A percentile compares a stretch with the other conserved stretches of the same genome.
These are phyloP conservation scores for Thunnus thynnus DNA, from an alignment of 2,113 vertebrate genomes.

Conservation along the genomic window DNA sequence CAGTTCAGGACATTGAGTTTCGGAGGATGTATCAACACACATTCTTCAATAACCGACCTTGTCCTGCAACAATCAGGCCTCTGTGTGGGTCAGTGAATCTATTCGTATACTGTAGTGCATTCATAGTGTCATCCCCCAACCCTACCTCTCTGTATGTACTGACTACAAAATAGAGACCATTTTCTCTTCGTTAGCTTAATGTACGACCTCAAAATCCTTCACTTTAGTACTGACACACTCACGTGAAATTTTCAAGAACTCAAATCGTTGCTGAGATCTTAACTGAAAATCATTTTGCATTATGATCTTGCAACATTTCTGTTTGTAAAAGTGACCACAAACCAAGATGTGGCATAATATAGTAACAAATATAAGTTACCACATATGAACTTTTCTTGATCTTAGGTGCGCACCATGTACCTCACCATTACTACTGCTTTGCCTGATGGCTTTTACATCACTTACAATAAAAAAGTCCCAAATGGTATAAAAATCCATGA, in stretches of 20 bases:
- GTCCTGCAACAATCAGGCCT: constrained; percentile 56
- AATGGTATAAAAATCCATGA: background rate
- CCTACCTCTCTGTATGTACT: background rate
- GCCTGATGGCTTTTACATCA: background rate
- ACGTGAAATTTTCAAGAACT: background rate
- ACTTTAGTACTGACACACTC: background rate
- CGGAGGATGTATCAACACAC: constrained; percentile 24
- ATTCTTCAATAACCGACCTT: constrained; percentile 37
- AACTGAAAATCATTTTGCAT: background rate
- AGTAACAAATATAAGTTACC: background rate
- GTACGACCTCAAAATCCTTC: background rate
- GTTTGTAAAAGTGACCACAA: background rate
- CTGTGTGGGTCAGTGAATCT: constrained; percentile 51
- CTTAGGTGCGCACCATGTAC: background rate
- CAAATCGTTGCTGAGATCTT: background rate
- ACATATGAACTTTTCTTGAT: background rate
- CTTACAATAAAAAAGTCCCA: background rate
- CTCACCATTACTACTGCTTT: background rate
- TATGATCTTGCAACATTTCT: background rate
- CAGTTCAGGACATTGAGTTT: constrained; percentile 1
- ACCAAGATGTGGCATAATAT: background rate
- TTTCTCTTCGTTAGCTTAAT: background rate
- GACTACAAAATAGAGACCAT: constrained; percentile 3
- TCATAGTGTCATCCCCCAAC: constrained; percentile 27
- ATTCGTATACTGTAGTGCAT: constrained; percentile 54